phyloP scores from a whole-genome alignment of 2,797 vertebrate species.

The Lophius americanus region DNA sequence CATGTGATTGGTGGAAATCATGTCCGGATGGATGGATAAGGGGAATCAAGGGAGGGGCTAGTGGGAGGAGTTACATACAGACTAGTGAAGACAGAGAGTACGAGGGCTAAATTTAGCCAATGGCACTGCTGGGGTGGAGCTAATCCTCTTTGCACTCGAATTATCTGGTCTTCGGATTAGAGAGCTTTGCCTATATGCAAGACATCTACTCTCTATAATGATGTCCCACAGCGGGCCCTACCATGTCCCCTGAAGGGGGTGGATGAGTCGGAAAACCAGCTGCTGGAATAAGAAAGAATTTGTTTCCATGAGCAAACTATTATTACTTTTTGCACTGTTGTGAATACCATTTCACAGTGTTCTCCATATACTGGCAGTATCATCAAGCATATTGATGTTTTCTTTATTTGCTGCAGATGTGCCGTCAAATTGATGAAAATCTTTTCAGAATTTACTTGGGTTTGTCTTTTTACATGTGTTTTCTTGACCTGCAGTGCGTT shows the following conservation, averaged over 20 bases:
- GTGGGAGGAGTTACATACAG: constrained; percentile 59
- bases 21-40: constrained; percentile 26
- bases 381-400: background rate
- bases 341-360: background rate
- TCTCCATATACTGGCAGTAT: background rate
- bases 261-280: constrained; percentile 10
- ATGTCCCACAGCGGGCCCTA: constrained; percentile 70
- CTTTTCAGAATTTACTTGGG: no score
- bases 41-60: constrained; percentile 44
- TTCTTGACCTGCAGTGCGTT: no score
- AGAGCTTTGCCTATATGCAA: constrained; percentile 83
- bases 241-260: constrained; percentile 56
- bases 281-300: constrained; percentile 6
- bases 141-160: constrained; percentile 94
- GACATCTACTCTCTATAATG: constrained; percentile 81
- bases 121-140: constrained; percentile 84
- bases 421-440: no score
- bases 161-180: constrained; percentile 91
- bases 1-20: constrained; percentile 46
- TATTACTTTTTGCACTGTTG: background rate
- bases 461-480: no score
- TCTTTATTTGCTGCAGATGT: background rate
- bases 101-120: constrained; percentile 90
- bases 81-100: constrained; percentile 68
- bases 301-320: constrained; percentile 1